Base-by-base conservation (phyloP, 2,888 invertebrate species). In the Bombyx huttoni region DNA sequence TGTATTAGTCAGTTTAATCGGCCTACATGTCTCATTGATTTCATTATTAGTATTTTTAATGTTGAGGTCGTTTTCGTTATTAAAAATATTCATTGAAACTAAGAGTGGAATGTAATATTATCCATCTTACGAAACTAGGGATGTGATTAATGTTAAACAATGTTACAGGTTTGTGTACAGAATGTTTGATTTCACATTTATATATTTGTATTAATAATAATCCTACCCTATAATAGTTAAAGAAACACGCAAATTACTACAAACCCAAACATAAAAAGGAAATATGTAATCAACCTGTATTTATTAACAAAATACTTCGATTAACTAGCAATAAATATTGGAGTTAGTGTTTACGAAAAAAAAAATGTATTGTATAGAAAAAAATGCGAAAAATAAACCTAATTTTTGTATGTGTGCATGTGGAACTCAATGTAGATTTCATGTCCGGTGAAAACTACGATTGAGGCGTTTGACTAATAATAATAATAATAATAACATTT, bases 361-460 rank as follows among this genome's bases (percentile, higher is more conserved):
- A 50, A 13, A 46, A 50, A n/a, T n/a, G 46, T 50, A 46, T 34
- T 40, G 46, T 47, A 47, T 50, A 50, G 13, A 13, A 46, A 46
- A 33, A 46, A 7, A 47, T 47, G 13, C 13, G 34, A 50, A 12
- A 40, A 40, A 35, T 49, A 35, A 13, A 50, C 10, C 40, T 46
- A n/a, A 33, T 13, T 40, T 12, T 24, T 40, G 33, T 49, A 48
- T 51, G 40, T 33, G 49, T 5, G 24, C 24, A 5, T 24, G 24
- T 46, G 33, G n/a, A 49, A 40, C n/a, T 78, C 81, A 84, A 83
- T 78, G 68, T 81, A 78, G 78, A 78, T 77, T 83, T 85, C 80
- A 75, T 40, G 40, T 70, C 64, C 47, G 52, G 69, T 78, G 82
- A 85, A 84, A 71, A 81, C 73, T 78, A 74, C 63, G 52, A 75